phyloP scores from a whole-genome alignment of 2,113 vertebrate species.

The Cheilinus undulatus region DNA sequence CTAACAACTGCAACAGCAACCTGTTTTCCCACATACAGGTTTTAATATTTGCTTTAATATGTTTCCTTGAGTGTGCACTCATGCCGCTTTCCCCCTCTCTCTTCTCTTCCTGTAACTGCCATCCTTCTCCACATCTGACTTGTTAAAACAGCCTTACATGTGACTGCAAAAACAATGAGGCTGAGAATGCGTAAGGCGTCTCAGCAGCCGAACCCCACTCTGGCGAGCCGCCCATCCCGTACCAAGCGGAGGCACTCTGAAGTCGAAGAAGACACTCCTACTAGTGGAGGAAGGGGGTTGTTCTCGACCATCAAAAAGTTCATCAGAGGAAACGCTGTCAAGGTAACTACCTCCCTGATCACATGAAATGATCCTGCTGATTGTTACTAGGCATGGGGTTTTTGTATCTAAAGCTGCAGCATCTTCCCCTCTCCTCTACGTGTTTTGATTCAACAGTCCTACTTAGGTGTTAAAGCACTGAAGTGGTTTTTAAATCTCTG shows the following conservation, averaged over 20 bases:
- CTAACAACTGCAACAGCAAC: not conserved
- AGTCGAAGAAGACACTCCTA: slow-evolving; percentile 78
- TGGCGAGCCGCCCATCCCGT: slow-evolving; percentile 84
- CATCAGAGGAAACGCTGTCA: slow-evolving; percentile 83
- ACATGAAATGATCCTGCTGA: not conserved
- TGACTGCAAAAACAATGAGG: slow-evolving; percentile 93
- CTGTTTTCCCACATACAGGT: not conserved
- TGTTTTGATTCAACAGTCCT: not conserved
- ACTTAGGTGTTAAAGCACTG: not conserved
- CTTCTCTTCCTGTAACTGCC: slow-evolving; percentile 1
- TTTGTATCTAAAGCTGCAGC: not conserved
- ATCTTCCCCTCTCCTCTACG: not conserved
- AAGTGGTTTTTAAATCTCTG: slow-evolving; percentile 18
- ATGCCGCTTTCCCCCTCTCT: not conserved
- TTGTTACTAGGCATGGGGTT: not conserved
- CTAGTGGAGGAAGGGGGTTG: slow-evolving; percentile 75
- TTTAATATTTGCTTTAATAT: not conserved
- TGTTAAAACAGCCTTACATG: slow-evolving; percentile 89
- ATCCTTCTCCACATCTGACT: not conserved
- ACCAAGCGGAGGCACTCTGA: slow-evolving; percentile 91
- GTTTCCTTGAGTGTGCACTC: not conserved
- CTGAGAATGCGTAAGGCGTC: slow-evolving; percentile 98
- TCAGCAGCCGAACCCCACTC: slow-evolving; percentile 90
- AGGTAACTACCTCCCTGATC: slow-evolving; percentile 84
- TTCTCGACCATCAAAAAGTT: slow-evolving; percentile 85